phyloP scores from a whole-genome alignment of 1,140 invertebrate genomes.

The Coelopa frigida region DNA sequence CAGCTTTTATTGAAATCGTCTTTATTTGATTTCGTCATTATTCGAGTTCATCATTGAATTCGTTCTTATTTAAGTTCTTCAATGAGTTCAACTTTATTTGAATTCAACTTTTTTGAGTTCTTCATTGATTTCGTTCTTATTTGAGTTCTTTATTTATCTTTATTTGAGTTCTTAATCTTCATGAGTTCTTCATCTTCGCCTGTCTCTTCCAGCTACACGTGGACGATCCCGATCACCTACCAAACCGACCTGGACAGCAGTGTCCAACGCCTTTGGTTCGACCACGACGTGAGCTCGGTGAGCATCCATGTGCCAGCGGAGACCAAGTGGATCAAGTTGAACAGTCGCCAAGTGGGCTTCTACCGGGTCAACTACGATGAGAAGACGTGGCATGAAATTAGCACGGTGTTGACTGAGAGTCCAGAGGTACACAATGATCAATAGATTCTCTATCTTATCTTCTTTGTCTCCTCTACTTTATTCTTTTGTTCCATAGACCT shows the following conservation, averaged over 20 bases:
- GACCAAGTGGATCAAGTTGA: constrained; percentile 73
- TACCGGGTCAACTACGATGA: constrained; percentile 78
- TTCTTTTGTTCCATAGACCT: constrained; percentile 20
- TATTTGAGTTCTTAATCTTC: no score
- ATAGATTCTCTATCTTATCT: not conserved
- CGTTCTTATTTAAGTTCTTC: no score
- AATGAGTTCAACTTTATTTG: not conserved
- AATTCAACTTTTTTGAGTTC: not conserved
- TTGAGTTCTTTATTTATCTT: no score
- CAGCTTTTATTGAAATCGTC: not conserved
- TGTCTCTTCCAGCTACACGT: constrained; percentile 56
- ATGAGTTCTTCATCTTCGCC: no score
- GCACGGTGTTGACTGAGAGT: constrained; percentile 46
- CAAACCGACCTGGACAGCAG: constrained; percentile 44
- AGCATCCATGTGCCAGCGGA: constrained; percentile 4
- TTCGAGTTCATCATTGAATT: no score
- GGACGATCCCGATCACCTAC: constrained; percentile 76
- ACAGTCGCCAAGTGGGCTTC: constrained; percentile 74
- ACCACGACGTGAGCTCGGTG: constrained; percentile 10
- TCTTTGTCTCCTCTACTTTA: not conserved
- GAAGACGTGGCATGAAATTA: constrained; percentile 59
- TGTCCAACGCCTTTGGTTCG: constrained; percentile 31
- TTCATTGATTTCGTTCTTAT: no score
- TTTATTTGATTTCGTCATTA: not conserved
- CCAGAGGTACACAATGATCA: constrained; percentile 6